Evolutionary conservation across 2,888 invertebrate species (phyloP).

Genomic region (Crossocerus cetratus): DNA sequence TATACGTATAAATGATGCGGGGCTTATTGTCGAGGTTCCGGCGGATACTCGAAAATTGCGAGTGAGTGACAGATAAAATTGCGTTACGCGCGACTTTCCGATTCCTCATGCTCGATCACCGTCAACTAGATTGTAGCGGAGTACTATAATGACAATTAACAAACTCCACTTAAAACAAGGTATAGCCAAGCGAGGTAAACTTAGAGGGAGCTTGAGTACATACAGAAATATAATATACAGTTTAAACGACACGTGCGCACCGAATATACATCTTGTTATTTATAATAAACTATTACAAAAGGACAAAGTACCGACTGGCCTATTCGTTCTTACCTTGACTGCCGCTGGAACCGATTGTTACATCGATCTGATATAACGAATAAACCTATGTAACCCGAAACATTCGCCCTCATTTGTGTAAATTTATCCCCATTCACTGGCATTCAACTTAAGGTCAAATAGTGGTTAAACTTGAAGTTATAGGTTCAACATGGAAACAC

Average conservation of each 20-base stretch:
- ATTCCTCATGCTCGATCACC: slow-evolving; percentile 46
- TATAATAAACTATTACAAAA: slow-evolving; percentile 71
- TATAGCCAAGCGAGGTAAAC: slow-evolving; percentile 61
- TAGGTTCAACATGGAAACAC: too few species aligned
- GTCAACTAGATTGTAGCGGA: slow-evolving; percentile 52
- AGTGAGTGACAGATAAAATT: background rate
- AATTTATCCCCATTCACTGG: too few species aligned
- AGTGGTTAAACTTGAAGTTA: too few species aligned
- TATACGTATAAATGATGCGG: slow-evolving; percentile 11
- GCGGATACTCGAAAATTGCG: slow-evolving; percentile 20
- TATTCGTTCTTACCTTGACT: too few species aligned
- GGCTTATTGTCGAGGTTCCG: slow-evolving; percentile 1
- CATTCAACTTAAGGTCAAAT: too few species aligned
- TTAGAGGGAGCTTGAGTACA: slow-evolving; percentile 71
- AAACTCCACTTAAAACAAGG: slow-evolving; percentile 59
- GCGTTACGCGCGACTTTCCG: slow-evolving; percentile 34
- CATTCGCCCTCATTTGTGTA: too few species aligned
- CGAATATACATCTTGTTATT: slow-evolving; percentile 75
- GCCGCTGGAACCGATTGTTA: too few species aligned
- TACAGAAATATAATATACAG: slow-evolving; percentile 48
- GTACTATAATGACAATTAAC: slow-evolving; percentile 47
- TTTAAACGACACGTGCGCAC: slow-evolving; percentile 71
- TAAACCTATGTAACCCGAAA: too few species aligned
- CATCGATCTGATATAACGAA: too few species aligned
- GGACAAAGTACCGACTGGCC: slow-evolving; percentile 18